Percentiles rank a stretch among this genome's conserved stretches.
Conservation (phyloP, 1,140 invertebrate genomes). For the Micrasema minimum region DNA sequence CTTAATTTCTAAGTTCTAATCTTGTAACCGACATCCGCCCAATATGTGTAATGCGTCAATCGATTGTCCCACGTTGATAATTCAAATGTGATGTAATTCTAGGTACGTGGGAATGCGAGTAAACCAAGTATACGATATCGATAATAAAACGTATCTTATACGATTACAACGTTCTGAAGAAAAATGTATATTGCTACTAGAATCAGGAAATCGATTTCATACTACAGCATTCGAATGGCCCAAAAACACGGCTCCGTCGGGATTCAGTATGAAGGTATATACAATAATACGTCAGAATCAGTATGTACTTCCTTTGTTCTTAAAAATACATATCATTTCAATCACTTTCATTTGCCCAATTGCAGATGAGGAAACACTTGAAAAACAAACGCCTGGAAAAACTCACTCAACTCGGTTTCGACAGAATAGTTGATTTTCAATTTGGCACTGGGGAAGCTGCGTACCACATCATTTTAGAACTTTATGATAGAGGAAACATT, state of each 20-base stretch:
- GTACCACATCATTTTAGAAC: constrained; percentile 95
- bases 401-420: constrained; percentile 86
- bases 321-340: constrained; percentile 43
- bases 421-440: constrained; percentile 91
- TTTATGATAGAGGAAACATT: constrained; percentile 98
- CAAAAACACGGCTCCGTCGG: constrained; percentile 94
- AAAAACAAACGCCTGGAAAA: constrained; percentile 94
- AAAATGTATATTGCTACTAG: constrained; percentile 89
- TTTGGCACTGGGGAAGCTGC: constrained; percentile 95
- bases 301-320: constrained; percentile 7
- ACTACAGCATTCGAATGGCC: constrained; percentile 98
- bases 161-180: constrained; percentile 84
- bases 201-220: constrained; percentile 95
- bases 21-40: constrained; percentile 29
- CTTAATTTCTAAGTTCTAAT: not conserved
- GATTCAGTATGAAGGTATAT: constrained; percentile 99
- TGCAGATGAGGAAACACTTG: constrained; percentile 94
- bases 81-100: constrained; percentile 54
- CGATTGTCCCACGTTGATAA: constrained; percentile 29
- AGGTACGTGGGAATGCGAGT: constrained; percentile 93
- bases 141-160: constrained; percentile 96
- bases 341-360: constrained; percentile 46
- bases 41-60: constrained; percentile 26
- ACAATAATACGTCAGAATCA: constrained; percentile 6
- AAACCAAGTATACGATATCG: constrained; percentile 97